phyloP scores from a whole-genome alignment of 1,140 invertebrate species.

The Phenacoccus solenopsis region DNA sequence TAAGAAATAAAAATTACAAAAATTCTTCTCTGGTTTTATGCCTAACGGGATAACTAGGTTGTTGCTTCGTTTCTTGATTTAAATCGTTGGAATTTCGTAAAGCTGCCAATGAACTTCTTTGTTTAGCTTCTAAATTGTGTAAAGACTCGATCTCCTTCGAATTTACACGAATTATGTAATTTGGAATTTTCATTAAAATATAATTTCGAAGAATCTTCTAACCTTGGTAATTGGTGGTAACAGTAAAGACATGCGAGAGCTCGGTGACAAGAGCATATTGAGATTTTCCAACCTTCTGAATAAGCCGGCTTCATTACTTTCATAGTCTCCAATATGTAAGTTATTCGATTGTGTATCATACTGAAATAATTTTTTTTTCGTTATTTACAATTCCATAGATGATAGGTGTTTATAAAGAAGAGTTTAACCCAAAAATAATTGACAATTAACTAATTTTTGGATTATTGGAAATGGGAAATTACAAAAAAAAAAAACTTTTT shows the following conservation, averaged over 20 bases:
- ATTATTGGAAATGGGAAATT: no score
- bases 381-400: no score
- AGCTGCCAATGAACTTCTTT: background rate
- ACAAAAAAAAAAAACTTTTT: no score
- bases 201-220: background rate
- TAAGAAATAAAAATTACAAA: conserved; percentile 29
- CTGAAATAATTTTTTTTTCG: background rate
- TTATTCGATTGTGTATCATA: background rate
- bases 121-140: background rate
- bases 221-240: background rate
- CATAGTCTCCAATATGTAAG: background rate
- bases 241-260: background rate
- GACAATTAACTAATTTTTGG: no score
- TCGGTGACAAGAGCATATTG: background rate
- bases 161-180: conserved; percentile 23
- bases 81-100: background rate
- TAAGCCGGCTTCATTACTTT: background rate
- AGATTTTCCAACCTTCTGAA: background rate
- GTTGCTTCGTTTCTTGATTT: background rate
- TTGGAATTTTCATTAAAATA: conserved; percentile 17
- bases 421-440: no score
- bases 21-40: conserved; percentile 33
- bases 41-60: conserved; percentile 30
- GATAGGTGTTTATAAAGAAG: no score
- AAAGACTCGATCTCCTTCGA: conserved; percentile 21